Evolutionary conservation across 2,113 vertebrate genomes (phyloP).

Genomic region (Dermatemys mawii): DNA sequence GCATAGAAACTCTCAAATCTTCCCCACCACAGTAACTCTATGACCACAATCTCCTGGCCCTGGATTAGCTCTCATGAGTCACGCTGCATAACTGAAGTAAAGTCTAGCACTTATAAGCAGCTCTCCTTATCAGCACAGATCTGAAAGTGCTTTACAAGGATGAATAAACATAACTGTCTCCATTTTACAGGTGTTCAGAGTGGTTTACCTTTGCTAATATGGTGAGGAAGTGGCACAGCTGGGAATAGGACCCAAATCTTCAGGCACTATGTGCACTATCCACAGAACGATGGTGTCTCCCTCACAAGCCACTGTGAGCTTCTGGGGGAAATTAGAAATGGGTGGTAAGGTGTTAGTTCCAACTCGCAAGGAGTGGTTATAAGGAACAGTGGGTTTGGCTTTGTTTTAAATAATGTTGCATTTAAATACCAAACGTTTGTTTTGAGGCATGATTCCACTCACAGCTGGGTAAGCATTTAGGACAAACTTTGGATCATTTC

Average conservation of each 20-base stretch:
- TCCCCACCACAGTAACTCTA: not conserved
- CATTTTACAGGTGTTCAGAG: not conserved
- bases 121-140: not conserved
- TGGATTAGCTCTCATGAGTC: not conserved
- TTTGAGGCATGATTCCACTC: not conserved
- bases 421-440: not conserved
- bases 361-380: not conserved
- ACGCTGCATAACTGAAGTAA: not conserved
- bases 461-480: not conserved
- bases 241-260: not conserved
- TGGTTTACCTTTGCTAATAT: rapidly evolving
- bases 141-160: not conserved
- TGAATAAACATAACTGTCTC: not conserved
- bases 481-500: not conserved
- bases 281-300: not conserved
- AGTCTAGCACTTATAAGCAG: not conserved
- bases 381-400: not conserved
- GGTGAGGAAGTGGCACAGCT: not conserved
- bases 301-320: not conserved
- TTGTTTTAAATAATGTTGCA: not conserved
- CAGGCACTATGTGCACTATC: not conserved
- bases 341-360: not conserved
- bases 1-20: not conserved
- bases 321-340: not conserved
- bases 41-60: not conserved